Evolutionary conservation across 2,888 invertebrate genomes (phyloP).

Genomic region (Eilema caniola): DNA sequence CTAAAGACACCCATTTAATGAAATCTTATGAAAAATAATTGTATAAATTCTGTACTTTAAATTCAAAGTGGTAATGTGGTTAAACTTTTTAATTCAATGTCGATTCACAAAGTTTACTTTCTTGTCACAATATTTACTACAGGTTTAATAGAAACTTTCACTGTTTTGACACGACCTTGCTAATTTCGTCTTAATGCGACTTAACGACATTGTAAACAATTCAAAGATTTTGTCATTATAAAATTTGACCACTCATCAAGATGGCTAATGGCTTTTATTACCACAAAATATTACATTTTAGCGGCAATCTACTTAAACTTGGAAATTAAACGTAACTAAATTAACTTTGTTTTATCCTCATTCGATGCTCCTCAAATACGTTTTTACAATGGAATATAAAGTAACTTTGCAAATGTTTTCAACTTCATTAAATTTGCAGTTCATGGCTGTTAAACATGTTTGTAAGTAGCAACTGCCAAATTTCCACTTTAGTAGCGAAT

Average conservation of each 20-base stretch:
- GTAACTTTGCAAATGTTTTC: neutral
- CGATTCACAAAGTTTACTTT: neutral
- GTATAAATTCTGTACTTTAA: neutral
- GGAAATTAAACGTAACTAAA: neutral
- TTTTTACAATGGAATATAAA: neutral
- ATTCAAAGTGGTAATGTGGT: neutral
- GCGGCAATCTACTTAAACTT: neutral
- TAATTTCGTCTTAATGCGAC: neutral
- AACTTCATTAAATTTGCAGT: neutral
- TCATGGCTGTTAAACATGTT: neutral
- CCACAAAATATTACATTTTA: slow-evolving; percentile 1
- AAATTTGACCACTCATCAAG: slow-evolving; percentile 1
- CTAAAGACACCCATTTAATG: neutral
- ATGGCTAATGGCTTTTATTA: neutral
- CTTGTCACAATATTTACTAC: neutral
- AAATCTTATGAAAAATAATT: neutral
- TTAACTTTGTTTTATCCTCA: neutral
- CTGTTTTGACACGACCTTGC: neutral
- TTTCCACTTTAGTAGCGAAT: neutral
- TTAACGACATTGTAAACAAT: neutral
- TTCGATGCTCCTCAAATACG: neutral
- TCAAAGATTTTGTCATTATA: slow-evolving; percentile 4
- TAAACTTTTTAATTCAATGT: neutral
- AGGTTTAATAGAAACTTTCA: neutral
- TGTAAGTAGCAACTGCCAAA: neutral